A percentile compares a stretch with the other conserved stretches of the same genome.
These are phyloP conservation scores for Masticophis lateralis DNA, from an alignment of 2,797 vertebrate species.

Conservation along the genomic window DNA sequence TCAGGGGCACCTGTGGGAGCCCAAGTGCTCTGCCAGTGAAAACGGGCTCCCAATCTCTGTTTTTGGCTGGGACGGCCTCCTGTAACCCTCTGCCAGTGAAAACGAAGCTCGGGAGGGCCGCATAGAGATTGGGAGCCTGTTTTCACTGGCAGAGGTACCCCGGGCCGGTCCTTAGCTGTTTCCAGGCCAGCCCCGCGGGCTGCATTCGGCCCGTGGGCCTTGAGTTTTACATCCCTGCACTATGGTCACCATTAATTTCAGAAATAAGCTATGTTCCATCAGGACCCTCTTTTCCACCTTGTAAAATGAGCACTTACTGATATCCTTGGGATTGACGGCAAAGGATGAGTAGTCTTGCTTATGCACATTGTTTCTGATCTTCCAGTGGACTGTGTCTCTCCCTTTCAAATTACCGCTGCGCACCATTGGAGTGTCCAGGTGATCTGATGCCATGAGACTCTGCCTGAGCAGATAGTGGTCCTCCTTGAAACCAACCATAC, in stretches of 20 bases:
- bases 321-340: slow-evolving; percentile 80
- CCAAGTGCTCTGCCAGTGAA: too few relatives aligned
- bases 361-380: slow-evolving; percentile 91
- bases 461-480: slow-evolving; percentile 92
- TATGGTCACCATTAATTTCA: too few relatives aligned
- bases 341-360: slow-evolving; percentile 68
- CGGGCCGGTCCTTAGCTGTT: too few relatives aligned
- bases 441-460: slow-evolving; percentile 85
- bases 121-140: too few relatives aligned
- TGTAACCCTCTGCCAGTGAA: too few relatives aligned
- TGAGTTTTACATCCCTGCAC: neutral
- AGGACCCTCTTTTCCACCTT: rapidly evolving
- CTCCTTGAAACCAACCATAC: slow-evolving; percentile 92
- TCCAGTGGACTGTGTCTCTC: slow-evolving; percentile 89
- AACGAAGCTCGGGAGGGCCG: too few relatives aligned
- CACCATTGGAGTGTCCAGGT: slow-evolving; percentile 91
- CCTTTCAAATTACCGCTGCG: slow-evolving; percentile 86
- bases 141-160: too few relatives aligned
- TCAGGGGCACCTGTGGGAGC: too few relatives aligned
- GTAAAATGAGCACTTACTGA: slow-evolving; percentile 72
- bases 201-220: too few relatives aligned
- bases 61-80: too few relatives aligned
- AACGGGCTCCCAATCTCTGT: too few relatives aligned
- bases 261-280: rapidly evolving
- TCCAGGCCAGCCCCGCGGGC: too few relatives aligned